These are phyloP conservation scores for Mormyrus proboscirostris DNA, from an alignment of 2,797 vertebrate genomes.

Conservation along the genomic window DNA sequence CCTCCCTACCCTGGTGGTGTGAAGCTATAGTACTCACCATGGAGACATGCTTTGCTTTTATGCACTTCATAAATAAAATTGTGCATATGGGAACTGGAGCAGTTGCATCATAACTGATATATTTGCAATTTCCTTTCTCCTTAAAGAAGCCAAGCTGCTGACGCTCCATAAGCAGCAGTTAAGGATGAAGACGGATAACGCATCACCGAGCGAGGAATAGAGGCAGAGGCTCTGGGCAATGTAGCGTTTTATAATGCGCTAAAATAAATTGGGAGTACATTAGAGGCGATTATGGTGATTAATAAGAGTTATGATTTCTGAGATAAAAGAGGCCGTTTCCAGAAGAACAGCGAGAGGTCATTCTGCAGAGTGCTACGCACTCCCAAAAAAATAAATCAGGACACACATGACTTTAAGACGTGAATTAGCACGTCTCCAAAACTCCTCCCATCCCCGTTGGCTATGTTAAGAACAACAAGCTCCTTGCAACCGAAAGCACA, in stretches of 20 bases:
- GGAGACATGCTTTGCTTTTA: not conserved
- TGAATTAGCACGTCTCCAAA: not conserved
- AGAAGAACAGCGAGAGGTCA: not conserved
- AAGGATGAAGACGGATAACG: not conserved
- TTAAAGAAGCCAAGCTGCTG: not conserved
- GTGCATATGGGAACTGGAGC: not conserved
- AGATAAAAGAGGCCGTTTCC: not conserved
- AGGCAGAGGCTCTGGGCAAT: not conserved
- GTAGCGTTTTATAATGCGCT: not conserved
- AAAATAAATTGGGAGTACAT: not conserved
- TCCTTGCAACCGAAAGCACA: not conserved
- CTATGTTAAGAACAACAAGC: not conserved
- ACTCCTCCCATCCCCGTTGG: not conserved
- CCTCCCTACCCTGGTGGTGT: not conserved
- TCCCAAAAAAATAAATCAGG: not conserved
- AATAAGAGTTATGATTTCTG: not conserved
- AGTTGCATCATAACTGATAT: not conserved
- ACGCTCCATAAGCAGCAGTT: not conserved
- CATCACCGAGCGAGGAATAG: not conserved
- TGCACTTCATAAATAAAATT: constrained; percentile 4
- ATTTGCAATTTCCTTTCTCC: not conserved
- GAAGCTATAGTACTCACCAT: not conserved
- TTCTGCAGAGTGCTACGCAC: not conserved
- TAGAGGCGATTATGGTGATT: not conserved
- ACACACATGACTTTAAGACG: not conserved